These are phyloP conservation scores for Rhyzopertha dominica DNA, from an alignment of 1,140 invertebrate genomes.

Conservation along the genomic window DNA sequence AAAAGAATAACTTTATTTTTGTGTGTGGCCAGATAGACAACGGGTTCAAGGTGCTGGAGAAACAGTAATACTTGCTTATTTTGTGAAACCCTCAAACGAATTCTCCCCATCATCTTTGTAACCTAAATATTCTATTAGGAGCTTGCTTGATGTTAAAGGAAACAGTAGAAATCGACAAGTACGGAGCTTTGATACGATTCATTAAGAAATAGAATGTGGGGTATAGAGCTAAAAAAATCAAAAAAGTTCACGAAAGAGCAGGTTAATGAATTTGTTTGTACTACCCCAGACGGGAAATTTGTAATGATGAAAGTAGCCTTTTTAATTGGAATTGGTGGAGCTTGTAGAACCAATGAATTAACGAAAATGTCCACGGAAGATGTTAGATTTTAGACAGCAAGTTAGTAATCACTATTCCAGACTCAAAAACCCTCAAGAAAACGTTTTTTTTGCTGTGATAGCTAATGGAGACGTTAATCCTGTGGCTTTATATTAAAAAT, in stretches of 20 bases:
- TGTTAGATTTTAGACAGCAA: background rate
- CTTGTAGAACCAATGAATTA: background rate
- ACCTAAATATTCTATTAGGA: background rate
- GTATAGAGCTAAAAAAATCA: constrained; percentile 1
- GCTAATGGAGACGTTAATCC: too few relatives aligned
- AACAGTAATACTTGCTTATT: background rate
- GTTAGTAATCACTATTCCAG: background rate
- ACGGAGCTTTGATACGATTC: background rate
- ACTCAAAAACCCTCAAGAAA: constrained; percentile 1
- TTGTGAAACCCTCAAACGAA: background rate
- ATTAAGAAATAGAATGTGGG: background rate
- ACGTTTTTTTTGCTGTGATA: too few relatives aligned
- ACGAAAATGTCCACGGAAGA: background rate
- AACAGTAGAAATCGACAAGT: constrained; percentile 1
- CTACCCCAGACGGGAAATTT: constrained; percentile 1
- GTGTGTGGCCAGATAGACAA: background rate
- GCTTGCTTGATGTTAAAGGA: background rate
- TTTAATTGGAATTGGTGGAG: constrained; percentile 5
- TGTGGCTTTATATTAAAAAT: background rate
- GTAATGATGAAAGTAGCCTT: constrained; percentile 1
- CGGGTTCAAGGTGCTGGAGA: background rate
- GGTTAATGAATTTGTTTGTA: background rate
- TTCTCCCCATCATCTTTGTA: background rate
- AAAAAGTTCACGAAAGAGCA: background rate
- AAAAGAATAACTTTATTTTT: constrained; percentile 3